Percentiles rank a stretch among this genome's conserved stretches.
Conservation (phyloP, 2,797 vertebrate genomes). For the Sebastes elongatus region DNA sequence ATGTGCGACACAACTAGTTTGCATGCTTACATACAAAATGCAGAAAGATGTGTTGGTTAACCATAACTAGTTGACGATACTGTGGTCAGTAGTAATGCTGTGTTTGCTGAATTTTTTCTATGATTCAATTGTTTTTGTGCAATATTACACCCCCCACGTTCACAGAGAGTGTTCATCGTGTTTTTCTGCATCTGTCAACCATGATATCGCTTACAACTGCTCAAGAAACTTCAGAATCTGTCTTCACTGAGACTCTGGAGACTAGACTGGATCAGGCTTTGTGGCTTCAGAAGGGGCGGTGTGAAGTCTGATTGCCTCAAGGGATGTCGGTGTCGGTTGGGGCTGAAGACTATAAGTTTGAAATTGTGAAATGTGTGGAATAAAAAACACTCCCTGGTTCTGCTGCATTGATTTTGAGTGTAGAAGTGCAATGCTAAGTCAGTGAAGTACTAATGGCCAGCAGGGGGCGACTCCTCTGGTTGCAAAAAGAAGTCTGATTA, state of each 20-base stretch:
- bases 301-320: not conserved
- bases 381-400: not conserved
- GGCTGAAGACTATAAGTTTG: not conserved
- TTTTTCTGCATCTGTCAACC: conserved; percentile 21
- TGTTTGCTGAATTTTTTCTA: conserved; percentile 48
- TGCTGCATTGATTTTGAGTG: not conserved
- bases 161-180: conserved; percentile 29
- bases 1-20: conserved; percentile 42
- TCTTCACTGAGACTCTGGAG: not conserved
- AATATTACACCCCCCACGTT: conserved; percentile 6
- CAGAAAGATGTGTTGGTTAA: conserved; percentile 42
- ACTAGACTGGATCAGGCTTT: not conserved
- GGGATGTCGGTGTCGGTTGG: not conserved
- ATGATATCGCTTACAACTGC: conserved; percentile 24
- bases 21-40: conserved; percentile 38
- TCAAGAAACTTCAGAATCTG: conserved; percentile 1
- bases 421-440: not conserved
- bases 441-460: no score
- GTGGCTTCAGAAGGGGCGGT: not conserved
- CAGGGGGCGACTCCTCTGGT: no score
- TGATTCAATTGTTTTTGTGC: conserved; percentile 42
- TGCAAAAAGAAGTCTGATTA: no score
- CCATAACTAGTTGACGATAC: conserved; percentile 43
- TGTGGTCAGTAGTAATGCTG: conserved; percentile 44
- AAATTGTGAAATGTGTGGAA: not conserved